A percentile compares a stretch with the other conserved stretches of the same genome.
These are phyloP conservation scores for Saccopteryx bilineata DNA, from an alignment of 2,113 vertebrate genomes.

Conservation along the genomic window DNA sequence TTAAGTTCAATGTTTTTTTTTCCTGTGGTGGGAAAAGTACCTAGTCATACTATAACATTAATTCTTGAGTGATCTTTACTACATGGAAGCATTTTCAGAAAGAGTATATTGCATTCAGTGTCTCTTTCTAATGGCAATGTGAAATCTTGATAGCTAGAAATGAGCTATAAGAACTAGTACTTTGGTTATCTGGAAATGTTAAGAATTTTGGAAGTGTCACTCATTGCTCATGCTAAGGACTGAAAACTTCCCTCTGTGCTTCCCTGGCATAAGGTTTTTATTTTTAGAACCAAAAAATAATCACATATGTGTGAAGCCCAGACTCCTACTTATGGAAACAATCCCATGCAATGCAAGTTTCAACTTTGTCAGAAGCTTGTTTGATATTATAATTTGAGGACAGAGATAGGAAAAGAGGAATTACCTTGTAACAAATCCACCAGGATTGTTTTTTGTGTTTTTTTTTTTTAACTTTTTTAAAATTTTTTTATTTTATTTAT, in stretches of 20 bases:
- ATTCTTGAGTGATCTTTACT: constrained; percentile 48
- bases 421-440: background rate
- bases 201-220: constrained; percentile 59
- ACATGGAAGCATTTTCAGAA: constrained; percentile 44
- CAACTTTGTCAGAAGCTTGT: background rate
- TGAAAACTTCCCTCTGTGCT: constrained; percentile 12
- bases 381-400: background rate
- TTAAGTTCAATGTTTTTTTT: constrained; percentile 62
- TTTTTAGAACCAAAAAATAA: constrained; percentile 70
- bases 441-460: background rate
- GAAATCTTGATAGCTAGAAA: constrained; percentile 54
- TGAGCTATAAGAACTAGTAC: constrained; percentile 8
- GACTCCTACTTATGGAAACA: background rate
- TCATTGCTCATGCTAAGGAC: constrained; percentile 43
- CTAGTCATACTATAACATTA: background rate
- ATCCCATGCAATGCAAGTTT: background rate
- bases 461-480: too few species aligned
- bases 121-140: constrained; percentile 2
- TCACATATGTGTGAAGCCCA: constrained; percentile 24
- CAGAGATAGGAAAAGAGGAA: constrained; percentile 5
- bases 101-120: background rate
- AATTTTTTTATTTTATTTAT: too few species aligned
- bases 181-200: constrained; percentile 51
- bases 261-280: constrained; percentile 25
- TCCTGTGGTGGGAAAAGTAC: constrained; percentile 20